Conservation (phyloP, 2,797 vertebrate species). For the Clarias laeviceps region DNA sequence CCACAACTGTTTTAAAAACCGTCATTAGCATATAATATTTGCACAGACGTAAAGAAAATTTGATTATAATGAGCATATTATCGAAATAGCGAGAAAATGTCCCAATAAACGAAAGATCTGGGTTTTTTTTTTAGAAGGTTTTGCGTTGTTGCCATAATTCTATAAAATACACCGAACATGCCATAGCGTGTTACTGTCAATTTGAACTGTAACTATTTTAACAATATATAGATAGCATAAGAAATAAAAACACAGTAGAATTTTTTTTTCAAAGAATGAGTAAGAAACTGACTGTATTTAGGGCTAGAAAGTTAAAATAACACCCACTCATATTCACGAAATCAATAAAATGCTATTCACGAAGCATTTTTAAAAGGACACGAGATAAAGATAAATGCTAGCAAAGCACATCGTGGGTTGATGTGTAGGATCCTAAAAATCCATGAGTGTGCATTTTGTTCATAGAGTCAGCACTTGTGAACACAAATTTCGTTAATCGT, state of each 20-base stretch:
- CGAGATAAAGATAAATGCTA: constrained; percentile 70
- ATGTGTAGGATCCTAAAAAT: constrained; percentile 81
- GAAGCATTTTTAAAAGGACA: neutral
- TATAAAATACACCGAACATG: neutral
- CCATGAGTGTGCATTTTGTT: constrained; percentile 80
- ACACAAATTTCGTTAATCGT: constrained; percentile 83
- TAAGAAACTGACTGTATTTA: neutral
- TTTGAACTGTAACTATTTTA: neutral
- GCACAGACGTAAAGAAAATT: neutral
- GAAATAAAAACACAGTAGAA: neutral
- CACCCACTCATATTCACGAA: too few species aligned
- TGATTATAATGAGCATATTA: neutral
- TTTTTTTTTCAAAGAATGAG: too few species aligned
- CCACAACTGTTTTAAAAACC: neutral
- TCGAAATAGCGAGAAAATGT: neutral
- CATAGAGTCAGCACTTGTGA: constrained; percentile 69
- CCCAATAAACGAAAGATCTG: neutral
- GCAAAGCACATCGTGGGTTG: constrained; percentile 84
- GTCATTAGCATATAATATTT: neutral
- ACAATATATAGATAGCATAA: too few species aligned
- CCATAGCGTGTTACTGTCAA: neutral
- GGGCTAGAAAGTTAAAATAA: neutral
- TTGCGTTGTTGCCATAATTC: neutral
- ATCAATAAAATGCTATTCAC: too few species aligned
- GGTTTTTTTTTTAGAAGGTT: neutral